Base-by-base conservation (phyloP, 2,888 invertebrate genomes). In the Pinctada fucata region DNA sequence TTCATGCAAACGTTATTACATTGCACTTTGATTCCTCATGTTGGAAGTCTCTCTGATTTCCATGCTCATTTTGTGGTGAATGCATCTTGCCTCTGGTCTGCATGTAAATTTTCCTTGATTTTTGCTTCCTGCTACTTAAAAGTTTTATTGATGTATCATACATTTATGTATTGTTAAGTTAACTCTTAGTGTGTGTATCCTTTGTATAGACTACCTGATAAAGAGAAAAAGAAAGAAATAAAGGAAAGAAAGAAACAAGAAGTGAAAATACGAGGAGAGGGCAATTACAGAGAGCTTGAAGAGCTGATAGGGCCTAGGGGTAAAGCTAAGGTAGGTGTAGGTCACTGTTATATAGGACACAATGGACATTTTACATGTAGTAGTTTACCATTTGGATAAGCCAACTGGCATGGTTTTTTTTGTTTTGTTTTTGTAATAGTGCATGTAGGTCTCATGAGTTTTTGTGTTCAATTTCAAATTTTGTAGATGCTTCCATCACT, bases 191-290 rank as follows among this genome's bases (percentile, higher is more conserved):
- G 1, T 31, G 31, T 31, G 31, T 16, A 5, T 48, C 10, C 47
- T 13, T 65, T 50, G 64, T 76, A 10, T 76, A 89, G 88, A 48
- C 79, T 89, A 68, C 75, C 85, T 6, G 83, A 85, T 13, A 86
- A 87, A 69, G 87, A 90, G 51, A 87, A 87, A 71, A 84, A 86
- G 77, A 84, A 83, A n/a, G 86, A 86, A 65, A 65, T 90, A 1
- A 82, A 81, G 51, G 84, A 87, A 68, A 84, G 86, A 71, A 84
- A 84, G 58, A 87, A 84, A 68, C 87, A 90, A 58, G 90, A 91
- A 75, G 88, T 87, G 77, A 81, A 83, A 66, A 73, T 90, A 72
- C 83, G 89, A 73, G 87, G 88, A 74, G 87, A 89, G 52, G 88
- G 90, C 8, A 85, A 83, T 45, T 74, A 88, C 47, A 79, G 81